Evolutionary conservation across 2,113 vertebrate species (phyloP).

Genomic region (Ramphastos sulfuratus): DNA sequence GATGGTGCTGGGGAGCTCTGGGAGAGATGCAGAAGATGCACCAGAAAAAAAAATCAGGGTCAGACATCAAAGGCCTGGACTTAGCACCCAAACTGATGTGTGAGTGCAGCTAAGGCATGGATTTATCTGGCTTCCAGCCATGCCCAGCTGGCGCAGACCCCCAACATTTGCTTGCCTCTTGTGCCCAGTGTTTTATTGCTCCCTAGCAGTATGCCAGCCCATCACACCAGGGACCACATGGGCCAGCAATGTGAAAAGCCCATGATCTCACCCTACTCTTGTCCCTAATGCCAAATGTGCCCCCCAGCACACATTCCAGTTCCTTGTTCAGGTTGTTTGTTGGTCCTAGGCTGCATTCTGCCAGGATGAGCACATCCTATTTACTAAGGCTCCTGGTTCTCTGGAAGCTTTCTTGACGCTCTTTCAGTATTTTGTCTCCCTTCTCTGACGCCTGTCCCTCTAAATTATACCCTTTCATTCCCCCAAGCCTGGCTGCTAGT

Average conservation of each 20-base stretch:
- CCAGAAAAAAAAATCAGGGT: neutral
- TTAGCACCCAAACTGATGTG: neutral
- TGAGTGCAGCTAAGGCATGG: neutral
- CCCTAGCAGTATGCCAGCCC: neutral
- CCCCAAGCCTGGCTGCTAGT: neutral
- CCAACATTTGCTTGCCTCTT: neutral
- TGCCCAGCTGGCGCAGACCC: rapidly evolving
- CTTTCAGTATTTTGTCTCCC: neutral
- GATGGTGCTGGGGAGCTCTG: neutral
- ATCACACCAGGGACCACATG: neutral
- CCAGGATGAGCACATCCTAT: neutral
- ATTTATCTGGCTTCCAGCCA: neutral
- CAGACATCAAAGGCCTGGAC: neutral
- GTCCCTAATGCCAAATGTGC: neutral
- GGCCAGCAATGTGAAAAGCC: neutral
- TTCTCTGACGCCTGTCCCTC: neutral
- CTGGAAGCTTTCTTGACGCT: slow-evolving; percentile 1
- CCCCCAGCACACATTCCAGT: neutral
- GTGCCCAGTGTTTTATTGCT: neutral
- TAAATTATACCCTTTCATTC: slow-evolving; percentile 26
- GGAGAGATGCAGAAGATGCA: neutral
- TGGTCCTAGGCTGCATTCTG: neutral
- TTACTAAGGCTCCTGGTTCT: neutral
- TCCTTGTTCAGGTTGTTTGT: neutral
- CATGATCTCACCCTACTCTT: neutral